Evolutionary conservation across 2,113 vertebrate species (phyloP).

Genomic region (Ctenomys sociabilis): DNA sequence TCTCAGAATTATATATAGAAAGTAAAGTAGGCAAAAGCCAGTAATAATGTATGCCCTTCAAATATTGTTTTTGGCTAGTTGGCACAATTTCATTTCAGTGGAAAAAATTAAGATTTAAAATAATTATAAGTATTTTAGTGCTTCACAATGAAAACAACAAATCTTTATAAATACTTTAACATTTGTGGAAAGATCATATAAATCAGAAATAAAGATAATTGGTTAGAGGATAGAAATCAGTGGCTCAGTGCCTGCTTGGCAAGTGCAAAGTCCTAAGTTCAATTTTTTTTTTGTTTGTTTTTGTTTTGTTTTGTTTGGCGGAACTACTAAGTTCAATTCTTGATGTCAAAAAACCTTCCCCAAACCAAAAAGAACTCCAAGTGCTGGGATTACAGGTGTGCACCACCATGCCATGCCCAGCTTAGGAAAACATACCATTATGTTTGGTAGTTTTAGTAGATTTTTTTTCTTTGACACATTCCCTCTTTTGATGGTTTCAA

Average conservation of each 20-base stretch:
- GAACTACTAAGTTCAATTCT: no score
- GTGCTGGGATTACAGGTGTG: no score
- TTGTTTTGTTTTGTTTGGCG: no score
- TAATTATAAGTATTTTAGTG: neutral
- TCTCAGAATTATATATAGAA: slow-evolving; percentile 9
- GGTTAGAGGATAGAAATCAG: neutral
- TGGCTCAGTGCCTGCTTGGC: no score
- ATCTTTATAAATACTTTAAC: neutral
- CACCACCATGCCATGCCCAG: no score
- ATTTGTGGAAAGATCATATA: neutral
- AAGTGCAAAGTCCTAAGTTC: no score
- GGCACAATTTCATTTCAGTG: slow-evolving; percentile 15
- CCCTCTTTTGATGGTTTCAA: neutral
- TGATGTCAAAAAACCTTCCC: no score
- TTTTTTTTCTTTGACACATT: slow-evolving; percentile 1
- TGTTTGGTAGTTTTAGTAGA: neutral
- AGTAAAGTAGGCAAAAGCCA: neutral
- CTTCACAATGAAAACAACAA: slow-evolving; percentile 39
- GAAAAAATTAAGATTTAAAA: neutral
- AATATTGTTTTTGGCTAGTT: neutral
- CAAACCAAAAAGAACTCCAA: no score
- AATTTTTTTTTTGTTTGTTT: no score
- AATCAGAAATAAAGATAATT: neutral
- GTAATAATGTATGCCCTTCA: neutral
- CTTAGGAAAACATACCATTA: neutral